phyloP scores from a whole-genome alignment of 2,113 vertebrate genomes.

The Rhinopomastus cyanomelas region DNA sequence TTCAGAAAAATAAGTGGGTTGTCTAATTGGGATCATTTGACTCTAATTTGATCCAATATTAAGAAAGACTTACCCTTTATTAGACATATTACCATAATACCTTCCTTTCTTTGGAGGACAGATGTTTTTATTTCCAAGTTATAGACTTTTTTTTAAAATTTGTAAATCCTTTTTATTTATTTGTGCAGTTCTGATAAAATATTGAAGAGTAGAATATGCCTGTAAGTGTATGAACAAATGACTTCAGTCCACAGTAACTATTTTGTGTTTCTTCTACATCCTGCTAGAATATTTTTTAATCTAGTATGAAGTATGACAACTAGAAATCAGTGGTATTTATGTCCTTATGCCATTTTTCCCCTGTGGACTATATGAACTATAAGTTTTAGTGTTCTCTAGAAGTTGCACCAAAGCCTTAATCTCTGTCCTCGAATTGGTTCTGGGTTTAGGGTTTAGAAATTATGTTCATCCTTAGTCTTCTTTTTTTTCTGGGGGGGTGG shows the following conservation, averaged over 20 bases:
- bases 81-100: neutral
- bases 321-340: neutral
- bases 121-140: neutral
- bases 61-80: neutral
- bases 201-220: neutral
- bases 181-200: constrained; percentile 37
- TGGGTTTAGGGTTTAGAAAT: neutral
- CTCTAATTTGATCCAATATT: neutral
- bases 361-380: neutral
- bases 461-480: neutral
- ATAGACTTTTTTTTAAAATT: neutral
- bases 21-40: constrained; percentile 18
- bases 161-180: neutral
- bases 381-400: neutral
- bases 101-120: neutral
- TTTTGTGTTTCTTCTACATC: neutral
- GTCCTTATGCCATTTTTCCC: neutral
- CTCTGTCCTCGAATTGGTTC: neutral
- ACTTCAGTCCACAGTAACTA: neutral
- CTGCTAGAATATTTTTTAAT: neutral
- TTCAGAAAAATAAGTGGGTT: neutral
- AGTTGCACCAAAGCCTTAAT: neutral
- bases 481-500: neutral
- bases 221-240: neutral
- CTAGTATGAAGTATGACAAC: neutral